Evolutionary conservation across 2,888 invertebrate genomes (phyloP).

Genomic region (Lissocephala sabroskyi): DNA sequence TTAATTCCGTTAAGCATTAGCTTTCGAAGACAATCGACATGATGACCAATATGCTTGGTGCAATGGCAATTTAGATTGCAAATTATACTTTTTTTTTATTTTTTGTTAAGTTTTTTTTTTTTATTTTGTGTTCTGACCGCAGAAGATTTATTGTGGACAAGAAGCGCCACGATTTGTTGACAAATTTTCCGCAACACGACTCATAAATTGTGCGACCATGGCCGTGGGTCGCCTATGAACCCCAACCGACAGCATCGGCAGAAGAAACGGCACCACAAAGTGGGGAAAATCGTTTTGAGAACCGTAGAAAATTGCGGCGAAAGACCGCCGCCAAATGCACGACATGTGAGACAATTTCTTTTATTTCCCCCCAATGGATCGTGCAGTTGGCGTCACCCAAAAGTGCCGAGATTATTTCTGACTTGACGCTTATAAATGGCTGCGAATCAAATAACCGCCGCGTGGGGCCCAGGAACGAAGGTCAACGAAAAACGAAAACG

Average conservation of each 20-base stretch:
- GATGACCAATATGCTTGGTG: too few species aligned
- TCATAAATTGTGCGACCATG: slow-evolving; percentile 60
- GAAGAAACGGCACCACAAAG: too few species aligned
- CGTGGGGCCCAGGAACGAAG: slow-evolving; percentile 23
- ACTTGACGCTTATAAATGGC: slow-evolving; percentile 32
- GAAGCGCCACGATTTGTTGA: slow-evolving; percentile 65
- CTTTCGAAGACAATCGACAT: too few species aligned
- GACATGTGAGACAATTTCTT: slow-evolving; percentile 55
- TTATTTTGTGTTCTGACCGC: too few species aligned
- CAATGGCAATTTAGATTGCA: too few species aligned
- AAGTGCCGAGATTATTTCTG: slow-evolving; percentile 39
- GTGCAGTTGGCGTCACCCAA: slow-evolving; percentile 43
- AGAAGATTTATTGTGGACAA: slow-evolving; percentile 47
- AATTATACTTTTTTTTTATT: too few species aligned
- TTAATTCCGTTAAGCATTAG: too few species aligned
- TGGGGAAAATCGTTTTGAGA: slow-evolving; percentile 11
- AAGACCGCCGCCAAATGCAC: slow-evolving; percentile 32
- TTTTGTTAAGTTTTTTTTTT: too few species aligned
- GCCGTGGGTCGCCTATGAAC: slow-evolving; percentile 31
- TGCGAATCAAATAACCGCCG: slow-evolving; percentile 35
- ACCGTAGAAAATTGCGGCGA: slow-evolving; percentile 15
- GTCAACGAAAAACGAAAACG: slow-evolving; percentile 34
- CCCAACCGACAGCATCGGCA: too few species aligned
- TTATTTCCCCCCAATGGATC: slow-evolving; percentile 23
- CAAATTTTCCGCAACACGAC: slow-evolving; percentile 65